Conservation (phyloP, 2,797 vertebrate genomes). For the Micropoecilia bifurca region DNA sequence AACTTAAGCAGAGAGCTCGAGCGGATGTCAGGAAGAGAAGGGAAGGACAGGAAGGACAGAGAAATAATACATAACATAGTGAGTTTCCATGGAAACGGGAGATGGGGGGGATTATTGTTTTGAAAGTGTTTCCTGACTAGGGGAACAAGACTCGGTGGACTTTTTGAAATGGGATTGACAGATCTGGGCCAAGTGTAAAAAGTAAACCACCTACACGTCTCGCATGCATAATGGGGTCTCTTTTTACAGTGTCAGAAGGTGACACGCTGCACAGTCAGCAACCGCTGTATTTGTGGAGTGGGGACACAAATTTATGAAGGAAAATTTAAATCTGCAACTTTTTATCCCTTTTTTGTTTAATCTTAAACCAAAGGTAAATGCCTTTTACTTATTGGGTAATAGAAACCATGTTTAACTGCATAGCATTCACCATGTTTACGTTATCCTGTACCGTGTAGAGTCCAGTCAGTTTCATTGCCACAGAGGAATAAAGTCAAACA, state of each 20-base stretch:
- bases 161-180: constrained; percentile 63
- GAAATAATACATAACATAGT: constrained; percentile 51
- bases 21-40: constrained; percentile 19
- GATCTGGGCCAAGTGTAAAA: constrained; percentile 70
- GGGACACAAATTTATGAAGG: not conserved
- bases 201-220: constrained; percentile 62
- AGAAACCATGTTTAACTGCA: not conserved
- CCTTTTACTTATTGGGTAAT: not conserved
- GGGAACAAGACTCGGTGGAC: constrained; percentile 59
- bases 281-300: not conserved
- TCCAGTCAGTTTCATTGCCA: not conserved
- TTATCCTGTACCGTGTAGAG: not conserved
- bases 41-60: constrained; percentile 36
- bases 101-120: constrained; percentile 57
- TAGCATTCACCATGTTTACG: not conserved
- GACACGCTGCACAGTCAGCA: constrained; percentile 24
- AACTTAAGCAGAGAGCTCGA: constrained; percentile 23
- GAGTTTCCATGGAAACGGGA: constrained; percentile 60
- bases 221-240: constrained; percentile 41
- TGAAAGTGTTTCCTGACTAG: constrained; percentile 64
- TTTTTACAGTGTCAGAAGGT: constrained; percentile 37
- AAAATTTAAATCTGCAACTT: not conserved
- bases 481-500: not conserved
- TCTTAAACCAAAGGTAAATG: not conserved
- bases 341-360: not conserved